phyloP scores from a whole-genome alignment of 2,797 vertebrate species.

The Microhierax caerulescens region DNA sequence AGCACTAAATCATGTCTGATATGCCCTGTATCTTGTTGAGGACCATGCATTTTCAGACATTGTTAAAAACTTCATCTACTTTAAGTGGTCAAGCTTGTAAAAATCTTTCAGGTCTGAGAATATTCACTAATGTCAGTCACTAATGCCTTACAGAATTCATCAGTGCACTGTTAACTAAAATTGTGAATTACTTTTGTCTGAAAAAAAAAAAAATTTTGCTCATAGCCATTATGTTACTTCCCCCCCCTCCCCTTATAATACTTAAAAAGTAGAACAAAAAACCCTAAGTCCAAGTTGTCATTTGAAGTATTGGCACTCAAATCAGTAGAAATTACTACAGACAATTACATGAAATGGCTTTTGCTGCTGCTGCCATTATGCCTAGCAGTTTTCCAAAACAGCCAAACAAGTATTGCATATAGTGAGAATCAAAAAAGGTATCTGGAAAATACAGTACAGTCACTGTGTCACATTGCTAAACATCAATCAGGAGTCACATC shows the following conservation, averaged over 20 bases:
- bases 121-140: neutral
- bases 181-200: rapidly evolving
- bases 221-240: neutral
- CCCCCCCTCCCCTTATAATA: neutral
- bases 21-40: neutral
- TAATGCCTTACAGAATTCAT: neutral
- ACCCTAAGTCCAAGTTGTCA: rapidly evolving
- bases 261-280: neutral
- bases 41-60: neutral
- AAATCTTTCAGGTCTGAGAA: neutral
- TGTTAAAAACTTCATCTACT: neutral
- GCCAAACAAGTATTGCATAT: neutral
- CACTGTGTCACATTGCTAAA: rapidly evolving
- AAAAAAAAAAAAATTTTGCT: neutral
- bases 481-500: neutral
- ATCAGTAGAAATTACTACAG: neutral
- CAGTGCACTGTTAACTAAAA: neutral
- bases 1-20: neutral
- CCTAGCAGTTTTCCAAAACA: neutral
- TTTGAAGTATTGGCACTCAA: neutral
- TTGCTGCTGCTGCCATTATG: neutral
- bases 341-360: neutral
- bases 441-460: neutral
- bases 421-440: neutral
- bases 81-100: neutral